Evolutionary conservation across 2,888 invertebrate genomes (phyloP).

Genomic region (Epistrophe eligans): DNA sequence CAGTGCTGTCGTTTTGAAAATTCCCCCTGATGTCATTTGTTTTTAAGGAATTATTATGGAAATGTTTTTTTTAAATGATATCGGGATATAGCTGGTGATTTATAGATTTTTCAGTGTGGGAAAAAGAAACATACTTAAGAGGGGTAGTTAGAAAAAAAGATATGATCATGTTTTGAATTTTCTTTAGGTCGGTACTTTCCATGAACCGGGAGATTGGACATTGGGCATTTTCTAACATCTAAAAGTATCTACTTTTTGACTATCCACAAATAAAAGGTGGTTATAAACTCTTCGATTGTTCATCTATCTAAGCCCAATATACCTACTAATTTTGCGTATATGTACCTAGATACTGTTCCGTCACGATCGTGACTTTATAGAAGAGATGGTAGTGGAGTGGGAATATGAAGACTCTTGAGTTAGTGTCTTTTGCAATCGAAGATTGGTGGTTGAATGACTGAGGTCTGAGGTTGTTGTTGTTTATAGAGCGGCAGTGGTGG

Average conservation of each 20-base stretch:
- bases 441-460: conserved; percentile 72
- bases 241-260: not conserved
- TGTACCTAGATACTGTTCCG: conserved; percentile 1
- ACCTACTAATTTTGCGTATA: conserved; percentile 41
- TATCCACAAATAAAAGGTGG: not conserved
- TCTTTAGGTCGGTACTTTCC: too few relatives aligned
- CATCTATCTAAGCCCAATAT: not conserved
- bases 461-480: conserved; percentile 57
- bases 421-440: conserved; percentile 70
- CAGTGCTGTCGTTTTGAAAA: not conserved
- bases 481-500: too few relatives aligned
- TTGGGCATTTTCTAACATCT: not conserved
- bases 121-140: too few relatives aligned
- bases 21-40: not conserved
- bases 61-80: too few relatives aligned
- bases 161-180: too few relatives aligned
- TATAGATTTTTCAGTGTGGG: too few relatives aligned
- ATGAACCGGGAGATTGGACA: too few relatives aligned
- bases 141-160: too few relatives aligned
- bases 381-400: conserved; percentile 13
- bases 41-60: not conserved
- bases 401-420: conserved; percentile 48
- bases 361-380: conserved; percentile 26
- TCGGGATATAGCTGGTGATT: too few relatives aligned
- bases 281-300: not conserved